Evolutionary conservation across 2,888 invertebrate genomes (phyloP).

Genomic region (Aleiodes leptofemur): DNA sequence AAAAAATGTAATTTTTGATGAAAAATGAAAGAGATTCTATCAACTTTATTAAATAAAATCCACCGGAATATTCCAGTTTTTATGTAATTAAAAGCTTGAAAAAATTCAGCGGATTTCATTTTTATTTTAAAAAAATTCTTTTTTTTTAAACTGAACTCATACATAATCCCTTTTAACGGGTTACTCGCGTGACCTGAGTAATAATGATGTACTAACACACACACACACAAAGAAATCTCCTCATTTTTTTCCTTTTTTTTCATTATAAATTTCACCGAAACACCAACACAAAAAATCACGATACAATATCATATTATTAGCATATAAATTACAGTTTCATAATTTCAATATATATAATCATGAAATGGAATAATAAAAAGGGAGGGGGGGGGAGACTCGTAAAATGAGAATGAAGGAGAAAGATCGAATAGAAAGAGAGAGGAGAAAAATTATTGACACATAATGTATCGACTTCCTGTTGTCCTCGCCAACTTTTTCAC

Average conservation of each 20-base stretch:
- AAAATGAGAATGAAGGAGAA: no score
- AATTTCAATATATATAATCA: not conserved
- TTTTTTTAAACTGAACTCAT: conserved; percentile 5
- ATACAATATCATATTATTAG: conserved; percentile 17
- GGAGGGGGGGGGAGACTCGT: no score
- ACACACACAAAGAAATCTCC: not conserved
- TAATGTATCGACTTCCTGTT: conserved; percentile 2
- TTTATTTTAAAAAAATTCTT: not conserved
- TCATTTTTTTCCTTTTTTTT: conserved; percentile 2
- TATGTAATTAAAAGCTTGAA: not conserved
- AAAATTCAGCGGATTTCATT: not conserved
- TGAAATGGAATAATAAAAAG: not conserved
- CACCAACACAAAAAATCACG: not conserved
- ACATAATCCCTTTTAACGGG: conserved; percentile 39
- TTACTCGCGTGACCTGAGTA: conserved; percentile 47
- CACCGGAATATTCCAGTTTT: not conserved
- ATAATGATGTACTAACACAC: conserved; percentile 27
- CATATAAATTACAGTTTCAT: conserved; percentile 18
- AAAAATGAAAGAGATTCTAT: not conserved
- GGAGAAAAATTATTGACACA: no score
- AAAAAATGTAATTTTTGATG: not conserved
- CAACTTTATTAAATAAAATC: not conserved
- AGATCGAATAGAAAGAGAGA: no score
- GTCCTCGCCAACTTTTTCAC: not conserved
- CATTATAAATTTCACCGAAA: not conserved